Base-by-base conservation (phyloP, 1,140 invertebrate genomes). In the Drosophila sproati region DNA sequence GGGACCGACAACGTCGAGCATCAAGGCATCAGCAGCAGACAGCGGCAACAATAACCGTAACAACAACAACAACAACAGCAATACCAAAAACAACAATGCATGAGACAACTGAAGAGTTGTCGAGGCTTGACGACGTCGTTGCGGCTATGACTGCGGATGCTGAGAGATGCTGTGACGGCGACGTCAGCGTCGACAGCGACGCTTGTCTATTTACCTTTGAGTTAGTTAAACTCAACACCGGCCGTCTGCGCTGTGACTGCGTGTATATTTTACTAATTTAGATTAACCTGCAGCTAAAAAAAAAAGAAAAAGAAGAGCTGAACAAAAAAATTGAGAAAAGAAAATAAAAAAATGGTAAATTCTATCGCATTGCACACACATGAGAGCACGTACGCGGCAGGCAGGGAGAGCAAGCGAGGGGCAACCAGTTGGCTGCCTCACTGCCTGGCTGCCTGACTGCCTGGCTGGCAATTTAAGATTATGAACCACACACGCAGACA, bases 181-280 rank as follows among this genome's bases (percentile, higher is more conserved):
- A 35, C 47, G 3, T 7, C 55, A 32, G 4, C 48, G 12, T 1
- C 43, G 54, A 37, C 61, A 45, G 56, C 56, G 50, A 62, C 79
- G 69, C n/a, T 74, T 82, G 71, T 85, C 64, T 86, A 80, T 85
- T 80, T 86, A 75, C 78, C 82, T 86, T 85, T 85, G 82, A 86
- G 82, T 85, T 85, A 80, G 82, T 80, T 85, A 81, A 87, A 52
- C 76, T 55, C 69, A 66, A 64, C 68, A 82, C 60, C 68, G 59
- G 51, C 59, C 57, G 57, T 55, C 66, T 54, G 29, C 41, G 20
- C 61, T 59, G 76, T 28, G 59, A 43, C 67, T 82, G 76, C 82
- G 85, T 88, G 83, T 83, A 89, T 88, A 88, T 88, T 88, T 88
- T 89, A 89, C 77, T 88, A 88, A 89, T 88, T 88, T 89, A 88